phyloP scores from a whole-genome alignment of 2,888 invertebrate species.

The Meandrusa payeni region DNA sequence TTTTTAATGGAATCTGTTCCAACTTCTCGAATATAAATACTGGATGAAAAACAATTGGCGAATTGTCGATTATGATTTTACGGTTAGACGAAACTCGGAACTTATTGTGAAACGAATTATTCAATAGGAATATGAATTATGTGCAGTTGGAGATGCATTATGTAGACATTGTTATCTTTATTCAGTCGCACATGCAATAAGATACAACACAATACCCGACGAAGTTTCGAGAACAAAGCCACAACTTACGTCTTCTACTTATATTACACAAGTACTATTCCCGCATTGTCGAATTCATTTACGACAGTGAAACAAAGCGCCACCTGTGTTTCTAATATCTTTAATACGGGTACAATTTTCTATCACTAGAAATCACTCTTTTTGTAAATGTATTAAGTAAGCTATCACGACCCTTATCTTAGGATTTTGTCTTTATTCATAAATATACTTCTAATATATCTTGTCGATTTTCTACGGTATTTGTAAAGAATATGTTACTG shows the following conservation, averaged over 20 bases:
- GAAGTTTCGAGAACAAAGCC: constrained; percentile 73
- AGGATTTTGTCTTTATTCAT: too few relatives aligned
- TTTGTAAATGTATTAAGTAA: too few relatives aligned
- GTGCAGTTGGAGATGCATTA: constrained; percentile 30
- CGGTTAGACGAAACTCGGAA: not conserved
- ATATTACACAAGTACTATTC: constrained; percentile 52
- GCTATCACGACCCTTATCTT: too few relatives aligned
- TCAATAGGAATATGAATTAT: constrained; percentile 28
- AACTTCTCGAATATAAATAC: constrained; percentile 17
- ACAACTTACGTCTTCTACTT: constrained; percentile 59
- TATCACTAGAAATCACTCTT: too few relatives aligned
- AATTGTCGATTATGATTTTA: constrained; percentile 8
- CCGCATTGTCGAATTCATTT: constrained; percentile 71
- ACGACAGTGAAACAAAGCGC: constrained; percentile 43
- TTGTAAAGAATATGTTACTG: too few relatives aligned
- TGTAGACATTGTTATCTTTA: constrained; percentile 46
- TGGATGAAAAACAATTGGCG: constrained; percentile 6
- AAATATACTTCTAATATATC: too few relatives aligned
- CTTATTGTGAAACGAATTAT: constrained; percentile 21
- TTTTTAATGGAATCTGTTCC: constrained; percentile 17
- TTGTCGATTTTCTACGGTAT: too few relatives aligned
- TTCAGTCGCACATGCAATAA: constrained; percentile 58
- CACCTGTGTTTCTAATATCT: too few relatives aligned
- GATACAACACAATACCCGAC: constrained; percentile 60
- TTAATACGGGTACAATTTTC: too few relatives aligned